Conservation (phyloP, 2,888 invertebrate genomes). For the Xylota segnis region DNA sequence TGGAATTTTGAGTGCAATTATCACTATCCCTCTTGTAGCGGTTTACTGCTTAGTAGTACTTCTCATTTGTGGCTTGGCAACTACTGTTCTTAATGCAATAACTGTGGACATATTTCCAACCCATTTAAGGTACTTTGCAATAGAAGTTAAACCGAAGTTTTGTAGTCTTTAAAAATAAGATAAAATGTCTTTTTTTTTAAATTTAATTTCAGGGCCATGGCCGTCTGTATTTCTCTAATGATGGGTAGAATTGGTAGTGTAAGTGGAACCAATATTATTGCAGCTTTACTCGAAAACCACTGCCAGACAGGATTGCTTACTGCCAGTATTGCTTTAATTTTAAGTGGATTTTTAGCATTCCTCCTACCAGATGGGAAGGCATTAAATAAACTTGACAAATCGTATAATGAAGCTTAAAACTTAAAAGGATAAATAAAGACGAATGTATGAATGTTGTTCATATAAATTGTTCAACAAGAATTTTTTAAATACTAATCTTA, state of each 20-base stretch:
- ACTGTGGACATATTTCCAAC: conserved; percentile 70
- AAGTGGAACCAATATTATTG: conserved; percentile 77
- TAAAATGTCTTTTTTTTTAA: background rate
- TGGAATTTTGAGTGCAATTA: conserved; percentile 44
- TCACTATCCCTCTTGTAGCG: conserved; percentile 51
- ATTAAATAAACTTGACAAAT: background rate
- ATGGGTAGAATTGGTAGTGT: conserved; percentile 79
- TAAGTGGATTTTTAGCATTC: conserved; percentile 74
- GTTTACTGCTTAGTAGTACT: conserved; percentile 45
- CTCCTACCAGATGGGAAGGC: conserved; percentile 61
- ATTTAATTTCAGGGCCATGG: conserved; percentile 78
- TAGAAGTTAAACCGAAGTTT: background rate
- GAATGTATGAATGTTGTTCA: no score
- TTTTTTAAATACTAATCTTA: no score
- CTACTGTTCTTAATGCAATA: conserved; percentile 60
- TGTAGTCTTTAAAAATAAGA: no score
- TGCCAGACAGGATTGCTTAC: conserved; percentile 76
- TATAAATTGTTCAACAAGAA: background rate
- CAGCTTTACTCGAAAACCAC: conserved; percentile 78
- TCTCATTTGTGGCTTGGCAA: conserved; percentile 53
- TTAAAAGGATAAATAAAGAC: background rate
- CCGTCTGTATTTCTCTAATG: conserved; percentile 79
- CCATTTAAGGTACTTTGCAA: conserved; percentile 57
- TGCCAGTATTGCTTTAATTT: conserved; percentile 73
- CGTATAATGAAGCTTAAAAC: background rate